Evolutionary conservation across 2,888 invertebrate species (phyloP).

Genomic region (Notocelia uddmanniana): DNA sequence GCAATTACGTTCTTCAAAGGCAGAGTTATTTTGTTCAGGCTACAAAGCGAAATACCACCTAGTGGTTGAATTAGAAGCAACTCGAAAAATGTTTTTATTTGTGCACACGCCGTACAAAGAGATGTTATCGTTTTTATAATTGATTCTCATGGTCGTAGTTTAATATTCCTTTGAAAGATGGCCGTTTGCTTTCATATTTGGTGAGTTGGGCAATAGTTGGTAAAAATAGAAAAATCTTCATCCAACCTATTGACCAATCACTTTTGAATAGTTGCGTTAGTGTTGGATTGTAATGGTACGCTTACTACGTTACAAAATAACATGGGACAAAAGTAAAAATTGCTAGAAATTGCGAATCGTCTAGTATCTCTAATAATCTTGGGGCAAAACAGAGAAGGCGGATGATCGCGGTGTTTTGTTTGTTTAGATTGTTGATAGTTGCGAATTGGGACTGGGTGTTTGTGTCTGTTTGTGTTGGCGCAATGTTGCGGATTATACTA

Average conservation of each 20-base stretch:
- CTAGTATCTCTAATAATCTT: neutral
- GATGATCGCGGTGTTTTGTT: constrained; percentile 17
- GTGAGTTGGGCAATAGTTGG: no score
- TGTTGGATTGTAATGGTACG: neutral
- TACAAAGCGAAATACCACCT: constrained; percentile 36
- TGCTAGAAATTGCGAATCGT: neutral
- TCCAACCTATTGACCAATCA: neutral
- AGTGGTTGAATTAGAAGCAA: constrained; percentile 36
- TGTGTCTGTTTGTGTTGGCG: constrained; percentile 24
- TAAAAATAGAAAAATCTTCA: neutral
- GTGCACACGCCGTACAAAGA: constrained; percentile 15
- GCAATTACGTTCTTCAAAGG: constrained; percentile 39
- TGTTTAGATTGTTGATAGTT: constrained; percentile 39
- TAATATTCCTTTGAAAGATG: neutral
- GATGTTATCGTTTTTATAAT: constrained; percentile 32
- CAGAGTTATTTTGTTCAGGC: constrained; percentile 38
- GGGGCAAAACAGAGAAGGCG: neutral
- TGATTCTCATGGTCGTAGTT: neutral
- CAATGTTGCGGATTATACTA: constrained; percentile 20
- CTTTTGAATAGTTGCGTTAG: neutral
- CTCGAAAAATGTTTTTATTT: constrained; percentile 18
- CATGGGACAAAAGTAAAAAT: neutral
- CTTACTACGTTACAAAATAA: neutral
- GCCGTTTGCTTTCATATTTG: neutral
- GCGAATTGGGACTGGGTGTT: constrained; percentile 20